These are phyloP conservation scores for Cylloceria caligata DNA, from an alignment of 2,888 invertebrate genomes.

Conservation along the genomic window DNA sequence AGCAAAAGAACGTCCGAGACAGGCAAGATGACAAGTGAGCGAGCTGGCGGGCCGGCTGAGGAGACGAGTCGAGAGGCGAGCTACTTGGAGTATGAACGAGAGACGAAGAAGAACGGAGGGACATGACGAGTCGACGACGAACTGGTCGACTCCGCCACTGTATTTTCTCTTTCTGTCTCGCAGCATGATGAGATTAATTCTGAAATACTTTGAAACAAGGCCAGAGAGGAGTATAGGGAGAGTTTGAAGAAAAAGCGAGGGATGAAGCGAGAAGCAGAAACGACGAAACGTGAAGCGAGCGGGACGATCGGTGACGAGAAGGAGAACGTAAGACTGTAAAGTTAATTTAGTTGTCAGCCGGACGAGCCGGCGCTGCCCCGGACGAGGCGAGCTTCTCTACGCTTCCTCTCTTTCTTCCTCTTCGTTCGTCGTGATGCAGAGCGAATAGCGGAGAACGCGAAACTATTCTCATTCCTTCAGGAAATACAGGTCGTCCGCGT, in stretches of 20 bases:
- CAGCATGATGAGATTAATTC: conserved; percentile 67
- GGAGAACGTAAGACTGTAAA: conserved; percentile 73
- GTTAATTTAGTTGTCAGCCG: conserved; percentile 78
- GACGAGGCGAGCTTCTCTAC: conserved; percentile 58
- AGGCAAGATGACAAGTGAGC: conserved; percentile 60
- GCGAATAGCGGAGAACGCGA: conserved; percentile 63
- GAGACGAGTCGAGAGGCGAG: neutral
- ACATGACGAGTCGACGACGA: conserved; percentile 25
- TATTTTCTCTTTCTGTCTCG: conserved; percentile 21
- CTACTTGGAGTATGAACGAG: conserved; percentile 26
- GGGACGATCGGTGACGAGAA: conserved; percentile 56
- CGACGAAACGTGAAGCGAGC: conserved; percentile 32
- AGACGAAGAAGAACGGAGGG: conserved; percentile 9
- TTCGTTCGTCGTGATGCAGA: conserved; percentile 33
- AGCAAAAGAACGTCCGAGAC: conserved; percentile 56
- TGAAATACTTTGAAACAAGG: conserved; percentile 68
- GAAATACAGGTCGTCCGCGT: conserved; percentile 52
- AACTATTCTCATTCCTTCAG: conserved; percentile 74
- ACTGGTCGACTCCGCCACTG: conserved; percentile 36
- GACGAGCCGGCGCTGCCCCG: conserved; percentile 63
- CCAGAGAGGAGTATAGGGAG: neutral
- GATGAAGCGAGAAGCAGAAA: conserved; percentile 27
- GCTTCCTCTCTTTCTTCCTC: conserved; percentile 1
- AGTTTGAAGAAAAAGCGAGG: conserved; percentile 46
- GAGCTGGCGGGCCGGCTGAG: conserved; percentile 33